phyloP scores from a whole-genome alignment of 2,888 invertebrate genomes.

The Dyspetes luteomarginatus region DNA sequence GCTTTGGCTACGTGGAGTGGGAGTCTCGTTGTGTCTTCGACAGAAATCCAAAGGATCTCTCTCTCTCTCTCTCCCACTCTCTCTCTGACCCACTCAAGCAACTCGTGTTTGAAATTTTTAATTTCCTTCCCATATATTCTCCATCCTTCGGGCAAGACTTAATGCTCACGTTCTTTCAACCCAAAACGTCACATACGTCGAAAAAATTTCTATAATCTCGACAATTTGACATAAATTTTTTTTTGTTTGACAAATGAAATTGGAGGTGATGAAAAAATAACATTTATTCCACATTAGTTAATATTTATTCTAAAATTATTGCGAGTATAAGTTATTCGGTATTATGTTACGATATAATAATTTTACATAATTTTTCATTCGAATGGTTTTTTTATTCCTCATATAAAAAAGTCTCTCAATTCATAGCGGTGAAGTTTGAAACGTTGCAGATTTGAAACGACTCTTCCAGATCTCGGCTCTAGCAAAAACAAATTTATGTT shows the following conservation, averaged over 20 bases:
- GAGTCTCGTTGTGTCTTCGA: conserved; percentile 16
- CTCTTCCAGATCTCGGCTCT: too few species aligned
- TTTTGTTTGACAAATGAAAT: neutral
- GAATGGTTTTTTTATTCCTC: too few species aligned
- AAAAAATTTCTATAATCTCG: neutral
- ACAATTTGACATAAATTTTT: neutral
- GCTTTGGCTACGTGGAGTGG: conserved; percentile 6
- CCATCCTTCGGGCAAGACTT: neutral
- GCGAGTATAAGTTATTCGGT: too few species aligned
- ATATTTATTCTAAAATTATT: too few species aligned
- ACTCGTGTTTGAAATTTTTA: conserved; percentile 28
- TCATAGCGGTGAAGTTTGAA: too few species aligned
- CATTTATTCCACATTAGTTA: too few species aligned
- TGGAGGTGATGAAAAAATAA: neutral
- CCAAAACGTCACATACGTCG: neutral
- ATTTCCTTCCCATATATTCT: conserved; percentile 1
- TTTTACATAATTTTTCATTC: too few species aligned
- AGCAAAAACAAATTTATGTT: too few species aligned
- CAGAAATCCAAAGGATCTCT: conserved; percentile 22
- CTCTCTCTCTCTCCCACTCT: conserved; percentile 5
- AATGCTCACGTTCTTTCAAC: neutral
- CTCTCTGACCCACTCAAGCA: conserved; percentile 10
- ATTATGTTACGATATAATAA: too few species aligned
- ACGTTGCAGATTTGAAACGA: too few species aligned
- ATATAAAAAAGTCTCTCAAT: too few species aligned